These are phyloP conservation scores for Rhysida immarginata DNA, from an alignment of 1,140 invertebrate species.

Conservation along the genomic window DNA sequence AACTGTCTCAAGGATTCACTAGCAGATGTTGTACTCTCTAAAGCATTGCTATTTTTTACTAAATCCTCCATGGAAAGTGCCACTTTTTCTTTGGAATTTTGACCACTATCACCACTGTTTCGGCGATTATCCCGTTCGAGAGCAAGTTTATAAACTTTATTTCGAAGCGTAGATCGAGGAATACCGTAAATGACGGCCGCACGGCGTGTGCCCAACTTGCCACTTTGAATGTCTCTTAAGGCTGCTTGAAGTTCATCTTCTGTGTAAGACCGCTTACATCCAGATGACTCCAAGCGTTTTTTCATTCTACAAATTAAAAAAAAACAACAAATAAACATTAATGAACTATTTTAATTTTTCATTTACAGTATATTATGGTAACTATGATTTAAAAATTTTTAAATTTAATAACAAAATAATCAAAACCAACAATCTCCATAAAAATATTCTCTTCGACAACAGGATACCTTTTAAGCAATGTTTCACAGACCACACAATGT, in stretches of 20 bases:
- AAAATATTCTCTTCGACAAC: too few species aligned
- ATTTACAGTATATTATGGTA: too few species aligned
- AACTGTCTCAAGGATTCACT: conserved; percentile 40
- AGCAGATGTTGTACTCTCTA: conserved; percentile 19
- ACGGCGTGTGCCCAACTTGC: conserved; percentile 74
- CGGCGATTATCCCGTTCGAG: conserved; percentile 43
- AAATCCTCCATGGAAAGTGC: conserved; percentile 3
- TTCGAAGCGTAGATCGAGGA: conserved; percentile 81
- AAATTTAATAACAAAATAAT: too few species aligned
- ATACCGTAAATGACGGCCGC: conserved; percentile 90
- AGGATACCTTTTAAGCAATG: too few species aligned
- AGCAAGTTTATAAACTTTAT: conserved; percentile 79
- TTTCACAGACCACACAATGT: too few species aligned
- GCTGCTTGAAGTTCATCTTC: conserved; percentile 81
- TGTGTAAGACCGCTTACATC: conserved; percentile 53
- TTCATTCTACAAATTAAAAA: conserved; percentile 13
- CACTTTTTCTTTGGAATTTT: background rate
- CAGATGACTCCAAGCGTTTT: conserved; percentile 14
- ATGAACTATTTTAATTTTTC: too few species aligned
- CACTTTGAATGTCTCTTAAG: conserved; percentile 77
- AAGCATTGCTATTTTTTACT: conserved; percentile 12
- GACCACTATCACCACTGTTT: conserved; percentile 18
- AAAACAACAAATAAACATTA: too few species aligned
- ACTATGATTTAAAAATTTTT: too few species aligned
- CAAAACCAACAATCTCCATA: too few species aligned